Evolutionary conservation across 2,797 vertebrate species (phyloP).

Genomic region (Nyctalus aviator): DNA sequence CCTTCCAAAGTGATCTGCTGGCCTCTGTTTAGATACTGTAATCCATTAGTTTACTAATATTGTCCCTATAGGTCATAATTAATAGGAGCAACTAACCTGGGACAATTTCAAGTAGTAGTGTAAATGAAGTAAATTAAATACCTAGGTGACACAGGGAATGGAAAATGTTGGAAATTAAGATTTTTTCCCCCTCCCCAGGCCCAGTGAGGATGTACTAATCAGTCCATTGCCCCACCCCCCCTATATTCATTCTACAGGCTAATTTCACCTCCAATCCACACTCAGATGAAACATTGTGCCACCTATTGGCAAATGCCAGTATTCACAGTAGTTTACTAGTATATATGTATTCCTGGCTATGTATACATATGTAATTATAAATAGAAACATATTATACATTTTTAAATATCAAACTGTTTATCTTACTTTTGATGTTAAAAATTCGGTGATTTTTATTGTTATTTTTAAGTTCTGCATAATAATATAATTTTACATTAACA

Average conservation of each 20-base stretch:
- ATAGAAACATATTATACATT: neutral
- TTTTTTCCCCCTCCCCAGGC: neutral
- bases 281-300: neutral
- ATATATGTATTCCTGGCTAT: accelerated
- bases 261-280: neutral
- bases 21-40: neutral
- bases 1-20: neutral
- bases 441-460: neutral
- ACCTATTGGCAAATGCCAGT: neutral
- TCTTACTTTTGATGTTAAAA: neutral
- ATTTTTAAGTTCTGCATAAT: neutral
- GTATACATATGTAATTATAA: neutral
- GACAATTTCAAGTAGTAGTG: slow-evolving; percentile 37
- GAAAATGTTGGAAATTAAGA: slow-evolving; percentile 42
- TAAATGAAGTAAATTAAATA: slow-evolving; percentile 74
- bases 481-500: neutral
- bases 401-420: neutral
- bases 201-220: slow-evolving; percentile 50
- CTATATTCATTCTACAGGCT: neutral
- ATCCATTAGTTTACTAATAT: slow-evolving; percentile 51
- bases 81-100: slow-evolving; percentile 63
- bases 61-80: slow-evolving; percentile 62
- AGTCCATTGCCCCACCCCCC: accelerated
- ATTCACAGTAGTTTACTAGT: neutral
- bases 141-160: slow-evolving; percentile 47